A percentile compares a stretch with the other conserved stretches of the same genome.
phyloP scores from a whole-genome alignment of 2,888 invertebrate species.

The Synergus japonicus region DNA sequence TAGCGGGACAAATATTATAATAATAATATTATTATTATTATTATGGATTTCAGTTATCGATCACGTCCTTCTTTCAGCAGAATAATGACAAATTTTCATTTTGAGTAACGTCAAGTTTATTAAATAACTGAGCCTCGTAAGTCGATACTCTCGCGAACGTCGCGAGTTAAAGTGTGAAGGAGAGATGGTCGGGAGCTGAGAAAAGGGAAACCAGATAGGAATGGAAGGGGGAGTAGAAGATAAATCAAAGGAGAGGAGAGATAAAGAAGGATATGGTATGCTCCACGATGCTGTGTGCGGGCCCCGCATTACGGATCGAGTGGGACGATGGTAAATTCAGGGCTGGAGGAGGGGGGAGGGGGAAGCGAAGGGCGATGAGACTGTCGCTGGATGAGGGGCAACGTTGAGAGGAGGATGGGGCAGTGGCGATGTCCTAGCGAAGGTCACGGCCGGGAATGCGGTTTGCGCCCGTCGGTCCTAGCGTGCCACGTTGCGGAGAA shows the following conservation, averaged over 20 bases:
- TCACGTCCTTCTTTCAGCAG: background rate
- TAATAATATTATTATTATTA: no score
- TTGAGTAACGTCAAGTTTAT: background rate
- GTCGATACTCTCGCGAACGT: slow-evolving; percentile 6
- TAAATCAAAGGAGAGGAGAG: slow-evolving; percentile 29
- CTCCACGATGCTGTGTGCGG: slow-evolving; percentile 43
- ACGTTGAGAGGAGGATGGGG: slow-evolving; percentile 63
- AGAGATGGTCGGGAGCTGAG: slow-evolving; percentile 42
- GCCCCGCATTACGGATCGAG: slow-evolving; percentile 43
- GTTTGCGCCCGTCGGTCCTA: slow-evolving; percentile 74
- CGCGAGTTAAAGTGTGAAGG: slow-evolving; percentile 46
- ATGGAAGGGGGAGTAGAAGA: slow-evolving; percentile 10
- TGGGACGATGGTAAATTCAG: slow-evolving; percentile 31
- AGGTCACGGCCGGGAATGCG: slow-evolving; percentile 78
- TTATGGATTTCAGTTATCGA: no score
- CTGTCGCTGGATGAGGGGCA: slow-evolving; percentile 9
- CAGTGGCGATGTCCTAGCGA: slow-evolving; percentile 77
- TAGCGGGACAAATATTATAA: no score
- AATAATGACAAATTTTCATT: background rate
- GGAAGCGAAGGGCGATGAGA: slow-evolving; percentile 9
- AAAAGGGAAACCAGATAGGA: slow-evolving; percentile 39
- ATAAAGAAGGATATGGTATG: slow-evolving; percentile 46
- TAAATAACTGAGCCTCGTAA: background rate
- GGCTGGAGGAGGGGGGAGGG: slow-evolving; percentile 24
- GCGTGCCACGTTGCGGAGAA: slow-evolving; percentile 68